Base-by-base conservation (phyloP, 2,797 vertebrate genomes). In the Sciurus vulgaris region DNA sequence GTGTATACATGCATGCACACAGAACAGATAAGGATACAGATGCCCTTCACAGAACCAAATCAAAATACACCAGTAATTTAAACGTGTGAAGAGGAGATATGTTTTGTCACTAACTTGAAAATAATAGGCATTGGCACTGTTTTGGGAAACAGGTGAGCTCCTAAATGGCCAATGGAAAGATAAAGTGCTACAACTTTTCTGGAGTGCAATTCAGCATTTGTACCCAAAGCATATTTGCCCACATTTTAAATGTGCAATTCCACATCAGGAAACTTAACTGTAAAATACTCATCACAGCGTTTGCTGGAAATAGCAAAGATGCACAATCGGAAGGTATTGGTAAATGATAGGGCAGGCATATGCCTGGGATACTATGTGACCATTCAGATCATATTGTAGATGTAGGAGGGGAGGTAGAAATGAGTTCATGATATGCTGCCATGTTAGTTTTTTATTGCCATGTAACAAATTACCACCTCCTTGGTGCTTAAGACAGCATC, bases 271-370 rank as follows among this genome's bases (percentile, higher is more conserved):
- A 69, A 76, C 28, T 74, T 70, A 44, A 61, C 22, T 73, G 1
- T 67, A 47, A 51, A 51, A 20, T 15, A 3, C 7, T 69, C 33
- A 2, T 51, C 20, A 30, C 14, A 3, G 0, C 5, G 44, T 81
- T 38, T 90, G 61, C 54, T 49, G n/a, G 85, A 72, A 76, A 17
- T 5, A 30, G 69, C n/a, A 12, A 33, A 84, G 69, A 5, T 15
- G 26, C 1, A 0, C 26, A 17, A 3, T 18, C 3, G 56, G 41
- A 65, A 15, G 35, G 11, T 54, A 7, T 1, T 9, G 79, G 10
- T 38, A 15, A 44, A 22, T 47, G 8, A 33, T 1, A 33, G 17
- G 0, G 5, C 24, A 0, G 0, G 4, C 26, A 1, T 3, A 5
- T 4, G 17, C 0, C n/a, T 8, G 49, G n/a, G 35, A 35, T 8